Evolutionary conservation across 1,140 invertebrate species (phyloP).

Genomic region (Papilio helenus): DNA sequence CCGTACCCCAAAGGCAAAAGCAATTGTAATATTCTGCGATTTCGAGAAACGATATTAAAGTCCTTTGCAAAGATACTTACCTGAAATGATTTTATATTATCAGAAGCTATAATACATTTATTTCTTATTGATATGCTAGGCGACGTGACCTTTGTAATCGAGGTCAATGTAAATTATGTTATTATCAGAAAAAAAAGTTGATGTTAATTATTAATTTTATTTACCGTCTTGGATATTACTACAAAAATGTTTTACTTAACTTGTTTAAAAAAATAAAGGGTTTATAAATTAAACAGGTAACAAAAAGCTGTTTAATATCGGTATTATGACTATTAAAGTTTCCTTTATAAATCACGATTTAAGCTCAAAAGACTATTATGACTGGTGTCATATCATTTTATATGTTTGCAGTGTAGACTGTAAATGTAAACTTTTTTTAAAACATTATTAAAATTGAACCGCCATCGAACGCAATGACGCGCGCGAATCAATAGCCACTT

Average conservation of each 20-base stretch:
- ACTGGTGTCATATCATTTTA: not conserved
- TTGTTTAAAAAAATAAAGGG: no score
- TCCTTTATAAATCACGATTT: not conserved
- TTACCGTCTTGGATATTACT: not conserved
- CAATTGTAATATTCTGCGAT: not conserved
- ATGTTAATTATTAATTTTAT: not conserved
- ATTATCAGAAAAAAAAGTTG: not conserved
- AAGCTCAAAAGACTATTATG: not conserved
- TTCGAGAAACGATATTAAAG: not conserved
- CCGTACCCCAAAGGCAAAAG: not conserved
- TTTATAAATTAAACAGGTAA: no score
- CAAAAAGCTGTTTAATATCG: no score
- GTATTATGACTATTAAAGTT: no score
- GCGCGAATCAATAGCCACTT: not conserved
- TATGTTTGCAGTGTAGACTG: not conserved
- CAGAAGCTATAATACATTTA: not conserved
- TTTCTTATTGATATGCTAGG: not conserved
- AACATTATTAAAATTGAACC: not conserved
- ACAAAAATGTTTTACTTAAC: not conserved
- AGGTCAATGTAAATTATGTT: constrained; percentile 1
- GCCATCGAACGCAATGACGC: constrained; percentile 9
- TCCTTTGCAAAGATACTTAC: not conserved
- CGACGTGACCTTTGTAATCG: not conserved
- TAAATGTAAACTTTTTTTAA: not conserved
- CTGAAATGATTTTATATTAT: not conserved